Evolutionary conservation across 2,888 invertebrate species (phyloP), one percentile per base, ranked within the genome.

Genomic region (Cephonodes hylas): DNA sequence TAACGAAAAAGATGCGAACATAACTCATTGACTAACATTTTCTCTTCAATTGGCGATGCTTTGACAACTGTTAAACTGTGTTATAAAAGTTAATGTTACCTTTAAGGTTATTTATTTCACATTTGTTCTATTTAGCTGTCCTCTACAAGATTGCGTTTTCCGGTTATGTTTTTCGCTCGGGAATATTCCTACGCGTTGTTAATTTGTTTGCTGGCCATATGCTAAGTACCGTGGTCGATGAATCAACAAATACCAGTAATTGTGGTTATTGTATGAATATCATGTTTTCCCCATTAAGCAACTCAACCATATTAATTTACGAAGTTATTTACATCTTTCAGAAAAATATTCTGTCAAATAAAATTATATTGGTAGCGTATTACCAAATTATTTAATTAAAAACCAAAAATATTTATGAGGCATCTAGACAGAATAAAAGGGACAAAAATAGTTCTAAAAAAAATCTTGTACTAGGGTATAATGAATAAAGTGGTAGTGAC

Each of bases 401-500:
- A n/a, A n/a, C n/a, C n/a, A n/a, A n/a, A n/a, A n/a, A n/a, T n/a
- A n/a, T n/a, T n/a, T n/a, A n/a, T n/a, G n/a, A n/a, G n/a, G n/a
- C n/a, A n/a, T n/a, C n/a, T n/a, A n/a, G n/a, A n/a, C n/a, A n/a
- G n/a, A n/a, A n/a, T n/a, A n/a, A n/a, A n/a, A n/a, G n/a, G n/a
- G n/a, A n/a, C n/a, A n/a, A n/a, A n/a, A n/a, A n/a, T n/a, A 10
- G n/a, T 2, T 5, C 5, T n/a, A 6, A 8, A 31, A 8, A 8
- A 31, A 8, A 8, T 6, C 31, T 6, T 31, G 31, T 4, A 3
- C 2, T 42, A 1, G 1, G 6, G 15, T 42, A 6, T 3, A n/a
- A 20, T 23, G 2, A 15, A 2, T n/a, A n/a, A 60, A 61, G 58
- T 63, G 59, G 22, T 60, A 73, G 74, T 72, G 76, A 91, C 91